These are phyloP conservation scores for Alexandromys oeconomus DNA, from an alignment of 2,797 vertebrate species.

Conservation along the genomic window DNA sequence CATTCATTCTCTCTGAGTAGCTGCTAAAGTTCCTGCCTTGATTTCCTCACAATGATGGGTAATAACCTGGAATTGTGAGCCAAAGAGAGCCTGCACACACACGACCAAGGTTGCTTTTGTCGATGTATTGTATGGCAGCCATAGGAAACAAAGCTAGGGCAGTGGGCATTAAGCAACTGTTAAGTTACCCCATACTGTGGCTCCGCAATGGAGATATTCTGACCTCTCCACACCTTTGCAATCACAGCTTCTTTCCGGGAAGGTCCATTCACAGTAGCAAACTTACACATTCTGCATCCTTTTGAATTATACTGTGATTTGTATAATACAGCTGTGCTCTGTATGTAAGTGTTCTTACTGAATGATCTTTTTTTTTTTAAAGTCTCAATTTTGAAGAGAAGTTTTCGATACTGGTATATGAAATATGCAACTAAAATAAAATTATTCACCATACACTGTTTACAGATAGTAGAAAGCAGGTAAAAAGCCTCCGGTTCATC, in stretches of 20 bases:
- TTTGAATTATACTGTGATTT: neutral
- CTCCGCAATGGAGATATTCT: neutral
- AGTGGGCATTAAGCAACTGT: neutral
- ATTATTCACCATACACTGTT: neutral
- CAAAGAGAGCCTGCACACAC: neutral
- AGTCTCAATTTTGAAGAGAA: neutral
- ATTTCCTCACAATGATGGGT: no score
- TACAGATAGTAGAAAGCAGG: neutral
- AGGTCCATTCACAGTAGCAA: neutral
- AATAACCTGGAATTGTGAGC: neutral
- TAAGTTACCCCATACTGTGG: neutral
- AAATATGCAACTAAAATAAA: constrained; percentile 24
- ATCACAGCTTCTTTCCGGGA: neutral
- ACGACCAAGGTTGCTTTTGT: neutral
- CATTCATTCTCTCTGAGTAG: neutral
- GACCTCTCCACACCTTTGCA: neutral
- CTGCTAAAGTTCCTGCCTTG: neutral
- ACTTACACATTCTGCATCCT: neutral
- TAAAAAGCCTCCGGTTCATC: neutral
- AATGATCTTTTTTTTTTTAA: neutral
- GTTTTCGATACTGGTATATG: neutral
- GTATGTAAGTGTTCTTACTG: neutral
- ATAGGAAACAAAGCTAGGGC: neutral
- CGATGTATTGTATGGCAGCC: neutral
- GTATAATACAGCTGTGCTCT: neutral